Conservation (phyloP, 2,797 vertebrate species). For the Pipistrellus kuhlii region DNA sequence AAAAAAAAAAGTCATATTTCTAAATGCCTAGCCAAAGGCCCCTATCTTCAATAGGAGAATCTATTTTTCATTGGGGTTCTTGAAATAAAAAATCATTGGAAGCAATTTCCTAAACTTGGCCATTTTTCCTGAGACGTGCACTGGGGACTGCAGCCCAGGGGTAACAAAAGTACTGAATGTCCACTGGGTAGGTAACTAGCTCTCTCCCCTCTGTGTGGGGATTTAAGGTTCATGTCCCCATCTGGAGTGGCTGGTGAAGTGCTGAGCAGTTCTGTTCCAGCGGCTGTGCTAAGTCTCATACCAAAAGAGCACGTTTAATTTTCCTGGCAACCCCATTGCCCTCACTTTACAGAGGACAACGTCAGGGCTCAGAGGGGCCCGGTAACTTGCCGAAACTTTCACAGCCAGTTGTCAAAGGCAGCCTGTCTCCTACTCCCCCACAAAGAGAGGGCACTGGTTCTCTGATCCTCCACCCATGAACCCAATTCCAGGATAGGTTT, state of each 20-base stretch:
- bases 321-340: neutral
- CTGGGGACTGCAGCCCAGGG: neutral
- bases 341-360: neutral
- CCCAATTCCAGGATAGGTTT: neutral
- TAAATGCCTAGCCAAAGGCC: neutral
- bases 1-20: neutral
- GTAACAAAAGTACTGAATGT: too few relatives aligned
- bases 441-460: neutral
- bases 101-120: neutral
- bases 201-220: neutral
- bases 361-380: neutral
- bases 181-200: neutral
- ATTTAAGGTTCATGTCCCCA: fast-evolving
- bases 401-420: neutral
- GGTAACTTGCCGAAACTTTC: too few relatives aligned
- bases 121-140: neutral
- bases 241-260: too few relatives aligned
- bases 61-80: neutral
- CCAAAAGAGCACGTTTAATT: neutral
- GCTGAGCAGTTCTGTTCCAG: neutral
- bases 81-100: neutral
- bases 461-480: neutral
- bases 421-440: fast-evolving
- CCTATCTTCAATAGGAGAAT: neutral
- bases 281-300: fast-evolving